These are phyloP conservation scores for Eristalis arbustorum DNA, from an alignment of 2,888 invertebrate genomes.

Conservation along the genomic window DNA sequence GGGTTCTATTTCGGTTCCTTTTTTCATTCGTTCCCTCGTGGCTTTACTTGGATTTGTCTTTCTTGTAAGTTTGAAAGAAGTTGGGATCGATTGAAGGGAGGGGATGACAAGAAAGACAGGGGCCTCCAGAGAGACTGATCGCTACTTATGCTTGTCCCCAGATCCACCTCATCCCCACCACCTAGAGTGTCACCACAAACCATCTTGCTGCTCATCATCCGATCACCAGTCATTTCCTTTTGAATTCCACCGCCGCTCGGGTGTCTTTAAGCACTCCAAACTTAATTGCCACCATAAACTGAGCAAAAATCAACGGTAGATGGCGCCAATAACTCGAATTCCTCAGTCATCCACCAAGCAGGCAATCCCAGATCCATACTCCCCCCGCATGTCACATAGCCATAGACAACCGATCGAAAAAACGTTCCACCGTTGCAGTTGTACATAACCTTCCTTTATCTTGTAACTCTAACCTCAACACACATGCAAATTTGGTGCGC, in stretches of 20 bases:
- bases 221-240: background rate
- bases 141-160: no score
- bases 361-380: background rate
- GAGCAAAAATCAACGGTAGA: constrained; percentile 1
- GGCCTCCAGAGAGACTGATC: no score
- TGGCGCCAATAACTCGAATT: constrained; percentile 35
- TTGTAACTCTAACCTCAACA: constrained; percentile 6
- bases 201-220: background rate
- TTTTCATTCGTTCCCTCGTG: constrained; percentile 2
- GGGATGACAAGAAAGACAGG: no score
- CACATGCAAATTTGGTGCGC: background rate
- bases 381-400: background rate
- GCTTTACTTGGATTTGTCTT: constrained; percentile 5
- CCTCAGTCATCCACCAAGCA: no score
- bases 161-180: no score
- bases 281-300: constrained; percentile 1
- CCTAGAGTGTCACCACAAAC: background rate
- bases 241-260: background rate
- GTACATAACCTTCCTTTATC: constrained; percentile 12
- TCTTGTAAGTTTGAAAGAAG: no score
- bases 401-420: constrained; percentile 29
- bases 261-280: background rate
- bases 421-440: no score
- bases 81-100: background rate
- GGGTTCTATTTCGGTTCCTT: background rate